Conservation (phyloP, 2,113 vertebrate species). For the Uria lomvia region DNA sequence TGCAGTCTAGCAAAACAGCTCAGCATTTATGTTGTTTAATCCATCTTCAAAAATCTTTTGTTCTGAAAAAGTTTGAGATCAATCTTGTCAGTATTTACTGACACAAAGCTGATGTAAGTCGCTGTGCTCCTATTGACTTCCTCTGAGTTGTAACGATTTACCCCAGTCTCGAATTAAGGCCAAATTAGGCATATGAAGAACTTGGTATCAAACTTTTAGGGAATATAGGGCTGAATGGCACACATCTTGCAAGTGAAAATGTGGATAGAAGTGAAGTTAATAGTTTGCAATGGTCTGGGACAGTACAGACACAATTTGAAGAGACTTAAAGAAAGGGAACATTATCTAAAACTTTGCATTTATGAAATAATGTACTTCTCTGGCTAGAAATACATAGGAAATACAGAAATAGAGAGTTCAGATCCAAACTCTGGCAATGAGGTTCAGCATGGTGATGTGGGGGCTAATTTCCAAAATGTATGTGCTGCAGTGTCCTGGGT, state of each 20-base stretch:
- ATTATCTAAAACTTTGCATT: neutral
- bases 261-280: neutral
- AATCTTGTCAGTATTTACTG: slow-evolving; percentile 51
- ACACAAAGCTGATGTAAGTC: slow-evolving; percentile 56
- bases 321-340: neutral
- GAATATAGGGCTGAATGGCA: neutral
- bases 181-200: slow-evolving; percentile 18
- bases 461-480: neutral
- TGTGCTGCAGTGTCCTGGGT: neutral
- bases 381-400: neutral
- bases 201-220: neutral
- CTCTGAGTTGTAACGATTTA: neutral
- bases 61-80: slow-evolving; percentile 65
- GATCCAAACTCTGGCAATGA: neutral
- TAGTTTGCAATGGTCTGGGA: neutral
- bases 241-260: neutral
- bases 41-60: slow-evolving; percentile 64
- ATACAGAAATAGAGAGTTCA: neutral
- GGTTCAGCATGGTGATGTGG: accelerated
- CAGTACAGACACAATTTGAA: neutral
- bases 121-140: slow-evolving; percentile 17
- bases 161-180: neutral
- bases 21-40: slow-evolving; percentile 64
- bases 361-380: neutral
- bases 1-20: slow-evolving; percentile 60